phyloP scores from a whole-genome alignment of 2,797 vertebrate genomes.

The Aldrovandia affinis region DNA sequence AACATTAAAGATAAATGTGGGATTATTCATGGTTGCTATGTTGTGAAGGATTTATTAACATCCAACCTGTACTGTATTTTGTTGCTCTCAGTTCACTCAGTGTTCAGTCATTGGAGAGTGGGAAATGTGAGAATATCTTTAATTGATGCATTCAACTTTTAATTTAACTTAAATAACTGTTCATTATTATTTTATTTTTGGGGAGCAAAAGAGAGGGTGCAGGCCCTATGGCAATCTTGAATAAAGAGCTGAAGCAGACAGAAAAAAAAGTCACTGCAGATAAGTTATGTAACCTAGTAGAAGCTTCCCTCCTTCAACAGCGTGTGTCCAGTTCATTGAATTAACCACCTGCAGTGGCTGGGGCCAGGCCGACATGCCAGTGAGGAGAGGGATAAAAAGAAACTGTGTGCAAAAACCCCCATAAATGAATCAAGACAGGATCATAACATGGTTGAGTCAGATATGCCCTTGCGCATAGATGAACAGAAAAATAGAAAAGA shows the following conservation, averaged over 20 bases:
- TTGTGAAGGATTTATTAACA: not conserved
- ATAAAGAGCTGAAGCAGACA: conserved; percentile 38
- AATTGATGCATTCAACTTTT: not conserved
- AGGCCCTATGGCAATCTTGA: conserved; percentile 15
- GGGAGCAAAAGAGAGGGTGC: not conserved
- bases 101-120: not conserved
- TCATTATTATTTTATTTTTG: conserved; percentile 1
- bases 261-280: conserved; percentile 46
- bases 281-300: conserved; percentile 48
- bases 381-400: conserved; percentile 36
- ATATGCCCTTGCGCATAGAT: conserved; percentile 54
- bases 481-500: not conserved
- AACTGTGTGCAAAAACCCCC: conserved; percentile 61
- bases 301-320: conserved; percentile 17
- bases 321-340: conserved; percentile 47
- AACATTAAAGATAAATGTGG: not conserved
- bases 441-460: conserved; percentile 67
- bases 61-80: not conserved
- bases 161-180: not conserved
- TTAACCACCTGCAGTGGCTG: conserved; percentile 46
- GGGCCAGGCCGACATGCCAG: conserved; percentile 24
- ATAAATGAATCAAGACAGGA: conserved; percentile 61
- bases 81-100: not conserved
- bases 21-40: not conserved
- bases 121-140: not conserved